Evolutionary conservation across 1,140 invertebrate genomes (phyloP), one percentile per base, ranked within the genome.

Genomic region (Pseudoatta argentina): DNA sequence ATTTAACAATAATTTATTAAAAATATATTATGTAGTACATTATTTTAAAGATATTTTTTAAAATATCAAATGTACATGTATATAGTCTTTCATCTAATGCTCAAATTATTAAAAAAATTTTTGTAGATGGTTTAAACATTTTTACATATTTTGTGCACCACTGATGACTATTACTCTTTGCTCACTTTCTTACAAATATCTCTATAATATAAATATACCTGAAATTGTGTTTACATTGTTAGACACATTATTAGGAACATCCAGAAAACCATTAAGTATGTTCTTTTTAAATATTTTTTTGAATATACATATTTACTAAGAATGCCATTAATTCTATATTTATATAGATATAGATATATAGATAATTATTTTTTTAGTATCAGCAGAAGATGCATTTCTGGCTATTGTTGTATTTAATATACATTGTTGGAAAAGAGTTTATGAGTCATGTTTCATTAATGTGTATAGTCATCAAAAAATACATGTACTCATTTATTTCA

Each of bases 401-500:
- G 96, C 96, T 6, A 89, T 96, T 1, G 55, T 95, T 4, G 92
- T 98, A 55, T 91, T 98, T 0, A 96, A 96, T 0, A 81, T 98
- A 21, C 98, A 98, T 92, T 96, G 96, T 66, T 96, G 94, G 61
- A 96, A 97, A 90, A 96, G 98, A 91, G 96, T 97, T 57, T 98
- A 98, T 92, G 98, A 99, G 94, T 97, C 97, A 24, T 96, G 96
- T 87, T 97, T 94, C 91, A 93, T 98, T 10, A 98, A 96, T 93
- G 96, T 99, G 14, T 99, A 97, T 94, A 98, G 98, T 14, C 95
- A 97, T 83, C 96, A 96, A 57, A 97, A 97, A 94, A 98, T 99
- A 87, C 98, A 98, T 92, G 87, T 98, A 0, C 92, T 94, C 0
- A 97, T 98, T 94, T 99, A 98, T 91, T 73, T 97, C 0, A 93